Evolutionary conservation across 2,797 vertebrate species (phyloP).

Genomic region (Sebastes hubbsi): DNA sequence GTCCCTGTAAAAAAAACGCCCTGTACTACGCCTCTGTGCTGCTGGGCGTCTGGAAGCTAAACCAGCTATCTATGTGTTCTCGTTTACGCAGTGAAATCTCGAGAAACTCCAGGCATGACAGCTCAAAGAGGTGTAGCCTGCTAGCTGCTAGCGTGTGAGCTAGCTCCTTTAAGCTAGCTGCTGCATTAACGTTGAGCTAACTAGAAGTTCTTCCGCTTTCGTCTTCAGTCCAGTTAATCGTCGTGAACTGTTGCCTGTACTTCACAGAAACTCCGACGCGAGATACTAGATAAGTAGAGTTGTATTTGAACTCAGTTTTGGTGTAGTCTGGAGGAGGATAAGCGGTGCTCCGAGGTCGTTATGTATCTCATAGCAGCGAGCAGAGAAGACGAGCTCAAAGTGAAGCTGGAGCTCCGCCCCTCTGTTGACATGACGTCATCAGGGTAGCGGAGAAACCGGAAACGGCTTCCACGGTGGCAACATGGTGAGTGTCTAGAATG

Average conservation of each 20-base stretch:
- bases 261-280: background rate
- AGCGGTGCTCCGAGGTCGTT: background rate
- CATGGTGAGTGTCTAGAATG: background rate
- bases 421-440: conserved; percentile 64
- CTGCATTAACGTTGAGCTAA: conserved; percentile 17
- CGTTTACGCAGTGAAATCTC: conserved; percentile 48
- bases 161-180: conserved; percentile 53
- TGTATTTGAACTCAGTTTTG: background rate
- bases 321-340: background rate
- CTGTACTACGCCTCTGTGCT: conserved; percentile 20
- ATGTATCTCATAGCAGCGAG: no score
- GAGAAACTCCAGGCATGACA: conserved; percentile 50
- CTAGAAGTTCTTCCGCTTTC: conserved; percentile 72
- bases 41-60: conserved; percentile 14
- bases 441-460: no score
- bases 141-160: conserved; percentile 32
- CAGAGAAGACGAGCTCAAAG: no score
- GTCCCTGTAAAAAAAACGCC: conserved; percentile 2
- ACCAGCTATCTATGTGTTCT: conserved; percentile 26
- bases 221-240: conserved; percentile 30
- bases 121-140: conserved; percentile 24
- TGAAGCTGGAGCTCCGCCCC: conserved; percentile 35
- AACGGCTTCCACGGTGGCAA: background rate
- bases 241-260: background rate
- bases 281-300: rapidly evolving